A percentile compares a stretch with the other conserved stretches of the same genome.
phyloP scores from a whole-genome alignment of 2,113 vertebrate genomes.

The Gymnogyps californianus region DNA sequence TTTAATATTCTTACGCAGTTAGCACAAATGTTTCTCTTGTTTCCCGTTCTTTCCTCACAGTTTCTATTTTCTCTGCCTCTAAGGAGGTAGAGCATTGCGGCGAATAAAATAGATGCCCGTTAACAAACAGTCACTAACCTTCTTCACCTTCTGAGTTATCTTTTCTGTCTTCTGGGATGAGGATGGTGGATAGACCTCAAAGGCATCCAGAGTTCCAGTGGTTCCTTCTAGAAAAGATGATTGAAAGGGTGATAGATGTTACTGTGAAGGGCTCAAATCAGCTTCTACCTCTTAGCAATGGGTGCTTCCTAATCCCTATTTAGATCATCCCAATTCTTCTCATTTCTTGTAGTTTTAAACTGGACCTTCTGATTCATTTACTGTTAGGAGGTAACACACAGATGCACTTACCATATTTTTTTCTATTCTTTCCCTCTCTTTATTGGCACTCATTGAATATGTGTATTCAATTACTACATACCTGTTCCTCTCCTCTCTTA shows the following conservation, averaged over 20 bases:
- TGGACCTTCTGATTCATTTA: background rate
- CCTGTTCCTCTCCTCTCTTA: background rate
- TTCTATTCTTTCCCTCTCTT: background rate
- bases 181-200: background rate
- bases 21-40: background rate
- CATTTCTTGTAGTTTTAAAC: background rate
- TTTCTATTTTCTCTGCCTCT: background rate
- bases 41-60: background rate
- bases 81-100: background rate
- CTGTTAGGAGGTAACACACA: background rate
- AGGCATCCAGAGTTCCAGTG: background rate
- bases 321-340: background rate
- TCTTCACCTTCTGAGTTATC: background rate
- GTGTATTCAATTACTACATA: background rate
- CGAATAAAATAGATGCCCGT: background rate
- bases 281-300: background rate
- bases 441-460: background rate
- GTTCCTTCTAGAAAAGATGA: background rate
- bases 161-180: background rate
- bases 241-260: background rate
- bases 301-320: background rate
- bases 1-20: background rate
- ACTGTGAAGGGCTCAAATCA: background rate
- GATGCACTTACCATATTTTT: background rate
- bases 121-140: background rate